These are phyloP conservation scores for Drosophila chauvacae DNA, from an alignment of 1,140 invertebrate species.

Conservation along the genomic window DNA sequence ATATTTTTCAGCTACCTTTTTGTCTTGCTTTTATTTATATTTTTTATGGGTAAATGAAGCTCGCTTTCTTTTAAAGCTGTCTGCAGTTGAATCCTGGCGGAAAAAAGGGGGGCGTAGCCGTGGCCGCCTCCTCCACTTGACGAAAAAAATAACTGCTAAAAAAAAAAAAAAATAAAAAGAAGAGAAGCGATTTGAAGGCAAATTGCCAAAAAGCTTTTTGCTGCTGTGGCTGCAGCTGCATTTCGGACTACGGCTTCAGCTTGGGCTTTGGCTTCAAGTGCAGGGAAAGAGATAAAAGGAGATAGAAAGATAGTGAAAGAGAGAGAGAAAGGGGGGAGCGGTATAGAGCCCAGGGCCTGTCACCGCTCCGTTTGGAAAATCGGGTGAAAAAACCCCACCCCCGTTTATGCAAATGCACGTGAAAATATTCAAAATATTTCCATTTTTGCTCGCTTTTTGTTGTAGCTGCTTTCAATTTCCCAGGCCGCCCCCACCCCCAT, in stretches of 20 bases:
- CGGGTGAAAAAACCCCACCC: background rate
- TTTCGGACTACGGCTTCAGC: constrained; percentile 22
- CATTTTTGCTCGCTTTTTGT: constrained; percentile 33
- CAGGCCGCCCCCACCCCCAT: background rate
- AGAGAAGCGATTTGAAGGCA: constrained; percentile 59
- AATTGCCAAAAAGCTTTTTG: constrained; percentile 80
- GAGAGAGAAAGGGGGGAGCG: background rate
- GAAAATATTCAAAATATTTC: constrained; percentile 83
- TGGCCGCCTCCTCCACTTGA: constrained; percentile 22
- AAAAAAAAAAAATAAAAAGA: constrained; percentile 1
- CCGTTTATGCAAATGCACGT: constrained; percentile 79
- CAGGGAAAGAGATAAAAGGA: constrained; percentile 21
- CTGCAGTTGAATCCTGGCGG: constrained; percentile 2
- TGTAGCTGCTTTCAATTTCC: constrained; percentile 68
- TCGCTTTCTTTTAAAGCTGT: constrained; percentile 15
- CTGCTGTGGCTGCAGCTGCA: constrained; percentile 40
- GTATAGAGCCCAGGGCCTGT: constrained; percentile 33
- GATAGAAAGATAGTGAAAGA: no score
- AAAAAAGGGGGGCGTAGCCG: constrained; percentile 13
- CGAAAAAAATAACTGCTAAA: background rate
- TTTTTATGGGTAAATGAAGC: background rate
- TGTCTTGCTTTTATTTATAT: background rate
- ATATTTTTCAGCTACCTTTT: background rate
- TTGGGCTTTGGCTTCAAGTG: constrained; percentile 61
- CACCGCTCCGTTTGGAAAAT: constrained; percentile 35